Evolutionary conservation across 1,140 invertebrate genomes (phyloP).

Genomic region (Drosophila santomea): DNA sequence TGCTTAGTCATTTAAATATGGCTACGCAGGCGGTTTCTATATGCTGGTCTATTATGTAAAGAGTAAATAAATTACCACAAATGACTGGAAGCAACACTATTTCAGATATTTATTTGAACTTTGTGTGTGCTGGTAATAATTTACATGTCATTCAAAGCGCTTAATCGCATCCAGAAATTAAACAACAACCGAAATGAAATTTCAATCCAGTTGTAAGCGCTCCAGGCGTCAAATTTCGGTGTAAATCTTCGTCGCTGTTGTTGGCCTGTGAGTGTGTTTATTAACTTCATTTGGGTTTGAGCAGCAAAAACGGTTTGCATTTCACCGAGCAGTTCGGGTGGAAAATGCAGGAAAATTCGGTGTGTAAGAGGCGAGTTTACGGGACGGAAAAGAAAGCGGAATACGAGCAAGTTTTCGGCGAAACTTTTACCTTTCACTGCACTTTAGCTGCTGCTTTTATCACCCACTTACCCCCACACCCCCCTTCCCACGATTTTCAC

Average conservation of each 20-base stretch:
- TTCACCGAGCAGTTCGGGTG: neutral
- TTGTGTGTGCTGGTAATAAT: neutral
- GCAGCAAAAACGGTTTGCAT: slow-evolving; percentile 29
- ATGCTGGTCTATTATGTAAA: no score
- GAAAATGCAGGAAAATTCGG: slow-evolving; percentile 16
- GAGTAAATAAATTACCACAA: no score
- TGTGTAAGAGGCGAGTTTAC: slow-evolving; percentile 29
- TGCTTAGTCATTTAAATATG: neutral
- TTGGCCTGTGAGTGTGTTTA: slow-evolving; percentile 23
- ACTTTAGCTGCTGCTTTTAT: slow-evolving; percentile 17
- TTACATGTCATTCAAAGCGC: neutral
- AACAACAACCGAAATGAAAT: neutral
- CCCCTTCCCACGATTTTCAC: slow-evolving; percentile 1
- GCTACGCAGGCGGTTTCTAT: neutral
- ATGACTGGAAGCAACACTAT: no score
- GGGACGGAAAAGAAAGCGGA: slow-evolving; percentile 5
- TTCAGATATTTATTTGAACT: neutral
- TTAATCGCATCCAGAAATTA: neutral
- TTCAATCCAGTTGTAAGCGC: neutral
- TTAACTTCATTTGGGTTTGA: slow-evolving; percentile 44
- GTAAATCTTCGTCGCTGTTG: slow-evolving; percentile 10
- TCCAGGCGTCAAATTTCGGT: neutral
- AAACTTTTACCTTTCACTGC: slow-evolving; percentile 40
- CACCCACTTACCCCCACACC: neutral
- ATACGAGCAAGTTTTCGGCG: slow-evolving; percentile 27